Percentiles rank a stretch among this genome's conserved stretches.
These are phyloP conservation scores for Xiphophorus hellerii DNA, from an alignment of 2,113 vertebrate species.

Conservation along the genomic window DNA sequence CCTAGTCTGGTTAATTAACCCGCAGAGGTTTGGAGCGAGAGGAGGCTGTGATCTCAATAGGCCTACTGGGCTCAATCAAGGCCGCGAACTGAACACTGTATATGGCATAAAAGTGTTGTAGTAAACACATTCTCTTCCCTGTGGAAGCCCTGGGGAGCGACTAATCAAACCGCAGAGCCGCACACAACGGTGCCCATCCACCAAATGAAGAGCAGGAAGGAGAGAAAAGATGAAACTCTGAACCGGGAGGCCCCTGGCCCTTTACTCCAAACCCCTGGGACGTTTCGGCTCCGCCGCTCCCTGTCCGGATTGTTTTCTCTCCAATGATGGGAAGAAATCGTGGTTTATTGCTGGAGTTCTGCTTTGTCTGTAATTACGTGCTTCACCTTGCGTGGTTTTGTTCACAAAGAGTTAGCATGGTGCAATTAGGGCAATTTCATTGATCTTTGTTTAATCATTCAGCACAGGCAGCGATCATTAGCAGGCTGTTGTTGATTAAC, in stretches of 20 bases:
- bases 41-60: conserved; percentile 83
- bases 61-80: conserved; percentile 92
- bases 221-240: conserved; percentile 29
- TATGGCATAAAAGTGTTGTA: conserved; percentile 83
- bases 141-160: conserved; percentile 66
- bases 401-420: conserved; percentile 27
- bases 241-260: conserved; percentile 21
- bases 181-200: conserved; percentile 48
- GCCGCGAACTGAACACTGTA: conserved; percentile 82
- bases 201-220: conserved; percentile 22
- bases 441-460: conserved; percentile 44
- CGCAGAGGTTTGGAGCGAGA: conserved; percentile 75
- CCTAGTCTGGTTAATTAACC: conserved; percentile 89
- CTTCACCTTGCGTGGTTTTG: conserved; percentile 30
- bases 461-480: conserved; percentile 42
- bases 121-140: conserved; percentile 86
- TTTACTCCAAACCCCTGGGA: conserved; percentile 46
- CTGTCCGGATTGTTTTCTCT: conserved; percentile 28
- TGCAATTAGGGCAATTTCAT: conserved; percentile 37
- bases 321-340: conserved; percentile 37
- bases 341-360: background rate
- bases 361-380: conserved; percentile 20
- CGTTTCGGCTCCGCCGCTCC: conserved; percentile 11
- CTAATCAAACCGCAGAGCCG: conserved; percentile 85
- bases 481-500: conserved; percentile 41